These are phyloP conservation scores for Xanthia togata DNA, from an alignment of 2,888 invertebrate species.

Conservation along the genomic window DNA sequence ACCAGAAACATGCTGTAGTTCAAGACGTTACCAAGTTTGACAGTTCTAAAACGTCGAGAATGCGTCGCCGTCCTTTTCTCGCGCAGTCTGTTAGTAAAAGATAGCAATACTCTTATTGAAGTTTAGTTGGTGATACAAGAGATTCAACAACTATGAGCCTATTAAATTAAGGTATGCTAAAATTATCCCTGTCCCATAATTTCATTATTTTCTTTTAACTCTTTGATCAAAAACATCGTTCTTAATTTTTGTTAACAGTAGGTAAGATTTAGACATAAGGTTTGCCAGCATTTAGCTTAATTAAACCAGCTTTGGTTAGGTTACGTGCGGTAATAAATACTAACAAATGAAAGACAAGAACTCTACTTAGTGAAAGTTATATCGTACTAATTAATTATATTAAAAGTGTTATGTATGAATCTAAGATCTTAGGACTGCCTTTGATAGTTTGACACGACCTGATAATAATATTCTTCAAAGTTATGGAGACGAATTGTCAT, in stretches of 20 bases:
- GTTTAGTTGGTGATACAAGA: neutral
- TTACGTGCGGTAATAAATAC: slow-evolving; percentile 29
- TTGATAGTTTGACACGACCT: slow-evolving; percentile 1
- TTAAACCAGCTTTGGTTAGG: slow-evolving; percentile 43
- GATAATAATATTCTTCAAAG: neutral
- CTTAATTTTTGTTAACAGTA: neutral
- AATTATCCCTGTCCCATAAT: neutral
- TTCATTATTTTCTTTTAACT: neutral
- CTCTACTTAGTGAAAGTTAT: slow-evolving; percentile 51
- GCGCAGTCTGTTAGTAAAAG: neutral
- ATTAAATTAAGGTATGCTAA: neutral
- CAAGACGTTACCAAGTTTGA: neutral
- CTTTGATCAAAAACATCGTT: slow-evolving; percentile 1
- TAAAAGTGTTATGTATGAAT: slow-evolving; percentile 31
- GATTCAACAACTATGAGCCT: neutral
- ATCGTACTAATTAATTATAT: slow-evolving; percentile 51
- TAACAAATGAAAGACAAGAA: slow-evolving; percentile 58
- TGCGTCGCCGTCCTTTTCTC: neutral
- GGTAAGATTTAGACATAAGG: slow-evolving; percentile 47
- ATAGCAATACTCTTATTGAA: neutral
- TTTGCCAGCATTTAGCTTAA: slow-evolving; percentile 42
- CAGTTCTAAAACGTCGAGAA: neutral
- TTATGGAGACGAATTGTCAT: neutral
- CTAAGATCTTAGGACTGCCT: slow-evolving; percentile 28
- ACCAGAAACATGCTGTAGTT: neutral